Base-by-base conservation (phyloP, 2,113 vertebrate species). In the Mungos mungo region DNA sequence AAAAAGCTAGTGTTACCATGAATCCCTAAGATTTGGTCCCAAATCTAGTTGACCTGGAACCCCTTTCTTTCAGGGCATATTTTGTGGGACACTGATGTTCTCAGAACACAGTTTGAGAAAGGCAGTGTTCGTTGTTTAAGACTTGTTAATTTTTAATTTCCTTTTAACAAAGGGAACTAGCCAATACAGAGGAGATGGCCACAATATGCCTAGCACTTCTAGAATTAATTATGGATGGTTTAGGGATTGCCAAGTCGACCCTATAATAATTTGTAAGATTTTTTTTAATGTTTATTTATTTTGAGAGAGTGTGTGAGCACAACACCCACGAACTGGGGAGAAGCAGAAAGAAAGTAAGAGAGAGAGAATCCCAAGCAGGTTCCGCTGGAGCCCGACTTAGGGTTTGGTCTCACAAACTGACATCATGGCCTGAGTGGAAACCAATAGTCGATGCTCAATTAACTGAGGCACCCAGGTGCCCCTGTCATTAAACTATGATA, bases 111-210 rank as follows among this genome's bases (percentile, higher is more conserved):
- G 38, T 31, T 87, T 88, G 74, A 90, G n/a, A 76, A 96, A 69
- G 33, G 12, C n/a, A 94, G 0, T 88, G 8, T 74, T 72, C 80
- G 29, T 38, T 90, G 25, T 90, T 79, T 35, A 92, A 79, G 45
- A 38, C 33, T 82, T 86, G 82, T 94, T 88, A 0, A 87, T 45
- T 93, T 66, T 87, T 41, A 79, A 65, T 84, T 97, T 97, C 11
- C 27, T 84, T 68, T 85, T 86, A 87, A 72, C 50, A 66, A 74
- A 91, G 23, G n/a, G 41, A 79, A 33, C 13, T 90, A 18, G 16
- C 52, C 52, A 86, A 25, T 71, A 41, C 41, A 84, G 57, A 68
- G 2, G 31, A 3, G 57, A 25, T 72, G 52, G 72, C 29, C 5
- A 21, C 33, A 1, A 21, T 23, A 19, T 90, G 18, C 69, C 18